A percentile compares a stretch with the other conserved stretches of the same genome.
Conservation (phyloP, 2,797 vertebrate genomes). For the Clamator glandarius region DNA sequence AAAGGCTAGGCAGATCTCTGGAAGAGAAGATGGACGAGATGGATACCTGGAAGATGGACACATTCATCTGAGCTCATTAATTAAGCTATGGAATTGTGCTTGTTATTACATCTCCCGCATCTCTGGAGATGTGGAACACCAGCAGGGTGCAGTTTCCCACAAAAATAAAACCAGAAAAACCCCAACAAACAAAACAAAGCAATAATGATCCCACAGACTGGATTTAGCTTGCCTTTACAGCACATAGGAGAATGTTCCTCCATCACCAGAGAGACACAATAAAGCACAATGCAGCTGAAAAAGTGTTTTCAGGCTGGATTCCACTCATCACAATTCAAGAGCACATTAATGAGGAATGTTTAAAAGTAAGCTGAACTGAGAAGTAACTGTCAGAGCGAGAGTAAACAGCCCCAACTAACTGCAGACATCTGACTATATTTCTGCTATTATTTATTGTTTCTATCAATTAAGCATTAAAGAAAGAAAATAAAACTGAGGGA, state of each 20-base stretch:
- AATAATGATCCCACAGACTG: background rate
- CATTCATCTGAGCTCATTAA: background rate
- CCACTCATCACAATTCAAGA: background rate
- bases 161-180: background rate
- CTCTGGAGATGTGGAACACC: background rate
- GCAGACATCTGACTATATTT: background rate
- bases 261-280: background rate
- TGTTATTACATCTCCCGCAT: background rate
- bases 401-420: background rate
- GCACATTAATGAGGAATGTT: background rate
- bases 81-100: background rate
- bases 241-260: background rate
- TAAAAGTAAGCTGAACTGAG: background rate
- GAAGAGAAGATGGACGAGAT: background rate
- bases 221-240: background rate
- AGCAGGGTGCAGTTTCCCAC: background rate
- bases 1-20: background rate
- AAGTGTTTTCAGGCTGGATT: background rate
- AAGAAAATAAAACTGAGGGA: background rate
- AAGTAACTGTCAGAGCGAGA: background rate
- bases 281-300: background rate
- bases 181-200: fast-evolving
- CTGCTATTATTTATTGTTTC: background rate
- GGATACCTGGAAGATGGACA: background rate
- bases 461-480: background rate